phyloP scores from a whole-genome alignment of 2,113 vertebrate species.

The Toxotes chatareus region DNA sequence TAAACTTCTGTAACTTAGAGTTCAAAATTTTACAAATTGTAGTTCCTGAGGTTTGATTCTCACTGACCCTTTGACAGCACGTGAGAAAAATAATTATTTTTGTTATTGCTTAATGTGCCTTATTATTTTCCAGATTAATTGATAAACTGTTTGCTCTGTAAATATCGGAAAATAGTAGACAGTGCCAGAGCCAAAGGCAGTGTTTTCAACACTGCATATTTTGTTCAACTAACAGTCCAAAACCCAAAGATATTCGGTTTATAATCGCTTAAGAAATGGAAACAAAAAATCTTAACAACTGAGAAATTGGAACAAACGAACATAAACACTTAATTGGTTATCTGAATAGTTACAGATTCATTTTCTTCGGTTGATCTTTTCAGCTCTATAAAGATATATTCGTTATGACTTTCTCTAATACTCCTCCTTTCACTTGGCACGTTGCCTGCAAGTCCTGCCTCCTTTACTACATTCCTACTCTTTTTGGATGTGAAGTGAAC shows the following conservation, averaged over 20 bases:
- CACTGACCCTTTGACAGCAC: neutral
- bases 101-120: too few relatives aligned
- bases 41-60: neutral
- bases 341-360: neutral
- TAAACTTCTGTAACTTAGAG: neutral
- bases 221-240: neutral
- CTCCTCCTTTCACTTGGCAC: neutral
- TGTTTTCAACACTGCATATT: neutral
- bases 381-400: neutral
- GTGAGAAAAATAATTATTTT: neutral
- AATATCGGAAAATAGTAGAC: too few relatives aligned
- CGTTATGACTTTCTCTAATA: neutral
- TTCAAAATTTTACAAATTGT: too few relatives aligned
- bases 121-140: too few relatives aligned
- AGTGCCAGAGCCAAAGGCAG: neutral
- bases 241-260: neutral
- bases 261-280: neutral
- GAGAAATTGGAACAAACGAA: neutral
- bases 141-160: neutral
- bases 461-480: neutral
- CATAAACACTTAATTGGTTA: neutral
- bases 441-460: neutral
- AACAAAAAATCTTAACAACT: neutral
- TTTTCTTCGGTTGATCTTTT: neutral
- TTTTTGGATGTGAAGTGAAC: neutral